These are phyloP conservation scores for Lucilia cuprina DNA, from an alignment of 1,140 invertebrate species.

Conservation along the genomic window DNA sequence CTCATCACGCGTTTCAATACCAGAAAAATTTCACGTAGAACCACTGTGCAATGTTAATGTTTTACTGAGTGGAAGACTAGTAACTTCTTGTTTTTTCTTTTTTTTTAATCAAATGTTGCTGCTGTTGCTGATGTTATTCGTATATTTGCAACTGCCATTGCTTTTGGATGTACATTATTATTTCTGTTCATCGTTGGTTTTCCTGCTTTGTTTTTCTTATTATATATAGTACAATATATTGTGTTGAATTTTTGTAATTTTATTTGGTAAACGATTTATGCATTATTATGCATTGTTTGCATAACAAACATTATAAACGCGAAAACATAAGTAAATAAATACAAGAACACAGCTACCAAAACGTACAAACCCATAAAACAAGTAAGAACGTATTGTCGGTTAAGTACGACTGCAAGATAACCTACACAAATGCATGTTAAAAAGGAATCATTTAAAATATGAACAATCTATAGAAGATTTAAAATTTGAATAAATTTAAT, in stretches of 20 bases:
- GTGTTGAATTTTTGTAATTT: neutral
- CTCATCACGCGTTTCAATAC: too few relatives aligned
- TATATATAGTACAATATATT: too few relatives aligned
- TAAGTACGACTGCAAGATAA: too few relatives aligned
- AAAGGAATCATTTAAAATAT: too few relatives aligned
- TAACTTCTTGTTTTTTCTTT: neutral
- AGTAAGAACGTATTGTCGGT: too few relatives aligned
- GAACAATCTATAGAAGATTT: too few relatives aligned
- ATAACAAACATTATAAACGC: conserved; percentile 26
- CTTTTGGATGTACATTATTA: neutral
- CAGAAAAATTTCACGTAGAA: too few relatives aligned
- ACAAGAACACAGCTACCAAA: neutral
- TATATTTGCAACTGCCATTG: neutral
- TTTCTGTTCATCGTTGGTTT: neutral
- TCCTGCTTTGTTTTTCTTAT: neutral
- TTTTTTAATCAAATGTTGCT: neutral
- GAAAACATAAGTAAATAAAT: neutral
- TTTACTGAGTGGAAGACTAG: too few relatives aligned
- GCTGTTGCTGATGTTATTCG: neutral
- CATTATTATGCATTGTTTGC: conserved; percentile 29
- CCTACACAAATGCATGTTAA: too few relatives aligned
- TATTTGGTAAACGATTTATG: conserved; percentile 17
- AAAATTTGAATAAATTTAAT: too few relatives aligned
- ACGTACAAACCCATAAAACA: neutral
- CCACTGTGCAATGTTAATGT: too few relatives aligned